Base-by-base conservation (phyloP, 2,888 invertebrate species). In the Steinernema carpocapsae region DNA sequence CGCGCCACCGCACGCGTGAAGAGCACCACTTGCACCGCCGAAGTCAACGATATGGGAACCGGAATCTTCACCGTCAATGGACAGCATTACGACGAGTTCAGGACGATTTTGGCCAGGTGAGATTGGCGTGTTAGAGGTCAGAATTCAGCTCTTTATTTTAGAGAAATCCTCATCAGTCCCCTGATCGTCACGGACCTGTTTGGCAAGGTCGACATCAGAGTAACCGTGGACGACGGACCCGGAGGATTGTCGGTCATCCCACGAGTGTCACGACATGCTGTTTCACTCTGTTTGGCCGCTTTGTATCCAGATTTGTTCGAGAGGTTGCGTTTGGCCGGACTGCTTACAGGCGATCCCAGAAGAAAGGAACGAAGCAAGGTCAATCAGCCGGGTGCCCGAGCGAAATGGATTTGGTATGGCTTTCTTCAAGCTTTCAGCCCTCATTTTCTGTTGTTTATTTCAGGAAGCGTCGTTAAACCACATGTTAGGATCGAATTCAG, bases 381-480 rank as follows among this genome's bases (percentile, higher is more conserved):
- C 56, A 86, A 85, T 75, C 86, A 87, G 76, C 84, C 84, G 19
- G 86, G 86, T 70, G 86, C 86, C n/a, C 78, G 86, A 72, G 84
- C 85, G 17, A 87, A 85, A 79, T 87, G 86, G 86, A 85, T 86
- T 74, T 86, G 86, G 86, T 79, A 52, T 72, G 45, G 19, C 17
- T n/a, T 22, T 32, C 6, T 74, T 19, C 14, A 46, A 32, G n/a
- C 46, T 70, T 14, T 24, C 37, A 19, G 24, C 73, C 22, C 32
- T 74, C 7, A 72, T 24, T 37, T 6, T 37, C 3, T 10, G 3
- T 71, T 14, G 12, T 71, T 22, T 64, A 17, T 73, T 73, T 73
- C 64, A 73, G 73, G 73, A 73, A 73, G 32, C 73, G 73, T 24
- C 73, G 73, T 64, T 73, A 56, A 56, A 56, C 56, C 4, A 14